Percentiles rank a stretch among this genome's conserved stretches.
These are phyloP conservation scores for Drosophila sucinea DNA, from an alignment of 1,140 invertebrate species.

Conservation along the genomic window DNA sequence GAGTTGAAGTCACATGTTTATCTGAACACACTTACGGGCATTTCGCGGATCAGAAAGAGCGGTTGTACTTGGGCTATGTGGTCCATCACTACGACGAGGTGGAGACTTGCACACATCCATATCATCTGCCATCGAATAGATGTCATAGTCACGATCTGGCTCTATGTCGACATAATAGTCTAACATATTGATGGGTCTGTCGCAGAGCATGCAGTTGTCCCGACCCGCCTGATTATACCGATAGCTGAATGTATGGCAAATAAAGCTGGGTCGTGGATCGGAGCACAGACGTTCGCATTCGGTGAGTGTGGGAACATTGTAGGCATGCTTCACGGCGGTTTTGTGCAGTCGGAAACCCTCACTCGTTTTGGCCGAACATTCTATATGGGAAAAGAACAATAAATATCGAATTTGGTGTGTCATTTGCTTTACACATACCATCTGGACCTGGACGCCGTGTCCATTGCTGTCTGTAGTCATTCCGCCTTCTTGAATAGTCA, in stretches of 20 bases:
- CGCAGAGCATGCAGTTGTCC: constrained; percentile 91
- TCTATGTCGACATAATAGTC: constrained; percentile 89
- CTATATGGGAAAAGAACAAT: constrained; percentile 79
- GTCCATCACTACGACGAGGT: constrained; percentile 53
- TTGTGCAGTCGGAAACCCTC: constrained; percentile 89
- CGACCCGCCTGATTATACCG: constrained; percentile 83
- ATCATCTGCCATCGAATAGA: constrained; percentile 88
- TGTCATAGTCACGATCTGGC: constrained; percentile 90
- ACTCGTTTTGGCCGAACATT: constrained; percentile 89
- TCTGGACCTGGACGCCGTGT: constrained; percentile 75
- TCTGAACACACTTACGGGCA: constrained; percentile 69
- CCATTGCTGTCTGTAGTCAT: constrained; percentile 76
- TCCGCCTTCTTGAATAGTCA: constrained; percentile 52
- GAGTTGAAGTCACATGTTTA: not conserved
- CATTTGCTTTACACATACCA: constrained; percentile 49
- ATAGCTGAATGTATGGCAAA: constrained; percentile 90
- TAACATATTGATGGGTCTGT: constrained; percentile 86
- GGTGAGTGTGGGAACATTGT: constrained; percentile 87
- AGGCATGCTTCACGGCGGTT: constrained; percentile 86
- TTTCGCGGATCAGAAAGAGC: constrained; percentile 75
- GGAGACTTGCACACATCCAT: constrained; percentile 83
- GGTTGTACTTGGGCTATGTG: constrained; percentile 37
- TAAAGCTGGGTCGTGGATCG: constrained; percentile 86
- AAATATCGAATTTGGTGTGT: not conserved
- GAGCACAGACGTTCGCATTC: constrained; percentile 90